Conservation (phyloP, 1,140 invertebrate species). For the Littorina saxatilis region DNA sequence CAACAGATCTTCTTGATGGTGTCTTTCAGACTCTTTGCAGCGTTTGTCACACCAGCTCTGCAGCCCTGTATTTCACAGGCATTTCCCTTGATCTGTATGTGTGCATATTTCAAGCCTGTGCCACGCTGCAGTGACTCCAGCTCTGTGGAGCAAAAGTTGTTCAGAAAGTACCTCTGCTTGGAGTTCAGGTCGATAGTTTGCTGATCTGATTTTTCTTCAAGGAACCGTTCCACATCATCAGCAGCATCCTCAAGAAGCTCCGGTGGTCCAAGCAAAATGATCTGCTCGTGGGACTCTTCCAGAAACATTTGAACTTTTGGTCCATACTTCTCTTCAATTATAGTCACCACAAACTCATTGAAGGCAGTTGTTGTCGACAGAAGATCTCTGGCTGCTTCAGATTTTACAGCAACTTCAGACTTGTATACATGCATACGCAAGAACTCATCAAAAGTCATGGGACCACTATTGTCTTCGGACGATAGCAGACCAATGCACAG, state of each 20-base stretch:
- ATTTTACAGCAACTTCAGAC: neutral
- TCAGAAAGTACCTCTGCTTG: too few species aligned
- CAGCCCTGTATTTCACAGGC: neutral
- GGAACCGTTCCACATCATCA: too few species aligned
- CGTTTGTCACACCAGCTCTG: constrained; percentile 17
- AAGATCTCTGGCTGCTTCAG: neutral
- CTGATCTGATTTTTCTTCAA: too few species aligned
- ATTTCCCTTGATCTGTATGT: neutral
- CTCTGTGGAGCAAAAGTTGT: neutral
- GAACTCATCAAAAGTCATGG: constrained; percentile 24
- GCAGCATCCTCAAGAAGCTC: neutral
- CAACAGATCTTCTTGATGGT: neutral
- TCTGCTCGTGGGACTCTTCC: neutral
- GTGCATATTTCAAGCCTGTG: neutral
- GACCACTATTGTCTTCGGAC: too few species aligned
- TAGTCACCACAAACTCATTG: neutral
- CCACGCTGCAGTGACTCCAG: neutral
- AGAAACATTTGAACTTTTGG: neutral
- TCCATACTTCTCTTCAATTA: constrained; percentile 2
- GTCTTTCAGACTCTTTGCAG: neutral
- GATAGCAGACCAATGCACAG: neutral
- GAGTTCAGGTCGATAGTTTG: too few species aligned
- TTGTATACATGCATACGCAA: neutral
- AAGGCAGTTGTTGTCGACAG: constrained; percentile 3
- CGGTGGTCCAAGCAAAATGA: neutral